Conservation (phyloP, 2,888 invertebrate genomes). For the Ochropacha duplaris region DNA sequence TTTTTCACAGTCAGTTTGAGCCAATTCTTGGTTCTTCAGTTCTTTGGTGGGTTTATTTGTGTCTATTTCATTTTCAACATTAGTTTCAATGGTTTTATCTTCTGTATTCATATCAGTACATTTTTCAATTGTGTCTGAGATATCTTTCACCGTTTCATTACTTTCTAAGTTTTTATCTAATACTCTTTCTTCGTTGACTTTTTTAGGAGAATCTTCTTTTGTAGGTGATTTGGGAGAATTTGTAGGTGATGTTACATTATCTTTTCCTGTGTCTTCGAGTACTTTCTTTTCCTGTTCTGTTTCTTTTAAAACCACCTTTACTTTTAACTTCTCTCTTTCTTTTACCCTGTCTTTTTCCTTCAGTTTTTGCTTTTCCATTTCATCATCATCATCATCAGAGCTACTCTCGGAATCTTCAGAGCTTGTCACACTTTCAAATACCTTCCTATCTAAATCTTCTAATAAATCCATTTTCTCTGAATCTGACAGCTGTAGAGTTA, state of each 20-base stretch:
- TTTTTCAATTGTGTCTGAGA: not conserved
- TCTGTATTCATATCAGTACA: not conserved
- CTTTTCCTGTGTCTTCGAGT: not conserved
- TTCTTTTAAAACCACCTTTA: not conserved
- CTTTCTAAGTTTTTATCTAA: not conserved
- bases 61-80: constrained; percentile 5
- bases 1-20: not conserved
- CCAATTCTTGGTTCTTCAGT: not conserved
- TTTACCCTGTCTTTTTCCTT: constrained; percentile 4
- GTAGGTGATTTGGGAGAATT: not conserved
- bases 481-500: constrained; percentile 73
- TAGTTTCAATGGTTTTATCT: not conserved
- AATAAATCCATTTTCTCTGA: constrained; percentile 76
- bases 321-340: not conserved
- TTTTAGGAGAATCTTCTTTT: not conserved
- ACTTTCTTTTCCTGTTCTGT: not conserved
- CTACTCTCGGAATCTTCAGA: constrained; percentile 48
- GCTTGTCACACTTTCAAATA: constrained; percentile 51
- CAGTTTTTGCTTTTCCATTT: constrained; percentile 9
- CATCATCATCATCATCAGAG: constrained; percentile 38
- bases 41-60: not conserved
- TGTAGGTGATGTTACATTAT: not conserved
- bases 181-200: not conserved
- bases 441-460: constrained; percentile 67
- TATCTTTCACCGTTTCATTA: not conserved